Evolutionary conservation across 1,140 invertebrate species (phyloP).

Genomic region (Panulirus ornatus): DNA sequence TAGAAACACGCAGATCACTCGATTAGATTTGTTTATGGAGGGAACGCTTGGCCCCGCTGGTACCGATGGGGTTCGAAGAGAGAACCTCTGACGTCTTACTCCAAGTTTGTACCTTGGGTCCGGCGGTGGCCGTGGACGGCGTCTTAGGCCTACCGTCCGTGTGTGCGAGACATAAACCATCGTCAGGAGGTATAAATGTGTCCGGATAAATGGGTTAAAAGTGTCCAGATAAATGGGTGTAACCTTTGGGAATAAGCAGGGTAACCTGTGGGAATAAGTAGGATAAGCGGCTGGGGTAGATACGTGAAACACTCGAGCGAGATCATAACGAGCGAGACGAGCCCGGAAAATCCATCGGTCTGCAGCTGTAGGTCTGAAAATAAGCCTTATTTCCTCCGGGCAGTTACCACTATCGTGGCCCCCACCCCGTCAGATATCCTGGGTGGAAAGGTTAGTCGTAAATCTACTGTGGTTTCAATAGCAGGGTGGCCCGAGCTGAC

Average conservation of each 20-base stretch:
- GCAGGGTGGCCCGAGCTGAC: conserved; percentile 67
- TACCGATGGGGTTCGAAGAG: no score
- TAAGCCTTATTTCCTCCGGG: conserved; percentile 41
- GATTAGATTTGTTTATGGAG: conserved; percentile 46
- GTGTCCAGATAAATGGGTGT: conserved; percentile 49
- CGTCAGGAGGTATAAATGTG: conserved; percentile 48
- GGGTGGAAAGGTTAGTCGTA: conserved; percentile 72
- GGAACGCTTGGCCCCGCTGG: no score
- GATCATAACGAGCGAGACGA: conserved; percentile 1
- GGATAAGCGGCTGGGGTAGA: conserved; percentile 1
- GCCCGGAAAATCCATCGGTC: not conserved
- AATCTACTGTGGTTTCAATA: conserved; percentile 70
- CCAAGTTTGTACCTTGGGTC: conserved; percentile 14
- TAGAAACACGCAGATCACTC: conserved; percentile 37
- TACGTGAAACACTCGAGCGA: conserved; percentile 4
- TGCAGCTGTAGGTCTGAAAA: conserved; percentile 35
- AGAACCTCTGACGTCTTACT: conserved; percentile 59
- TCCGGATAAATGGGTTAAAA: conserved; percentile 56
- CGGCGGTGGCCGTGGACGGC: no score
- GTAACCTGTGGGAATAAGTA: conserved; percentile 54
- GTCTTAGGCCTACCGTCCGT: conserved; percentile 37
- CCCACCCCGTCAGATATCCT: conserved; percentile 62
- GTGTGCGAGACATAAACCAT: conserved; percentile 27
- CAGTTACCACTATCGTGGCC: conserved; percentile 57
- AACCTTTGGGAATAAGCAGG: conserved; percentile 54